phyloP scores from a whole-genome alignment of 2,888 invertebrate species.

The Athripsodes cinereus region DNA sequence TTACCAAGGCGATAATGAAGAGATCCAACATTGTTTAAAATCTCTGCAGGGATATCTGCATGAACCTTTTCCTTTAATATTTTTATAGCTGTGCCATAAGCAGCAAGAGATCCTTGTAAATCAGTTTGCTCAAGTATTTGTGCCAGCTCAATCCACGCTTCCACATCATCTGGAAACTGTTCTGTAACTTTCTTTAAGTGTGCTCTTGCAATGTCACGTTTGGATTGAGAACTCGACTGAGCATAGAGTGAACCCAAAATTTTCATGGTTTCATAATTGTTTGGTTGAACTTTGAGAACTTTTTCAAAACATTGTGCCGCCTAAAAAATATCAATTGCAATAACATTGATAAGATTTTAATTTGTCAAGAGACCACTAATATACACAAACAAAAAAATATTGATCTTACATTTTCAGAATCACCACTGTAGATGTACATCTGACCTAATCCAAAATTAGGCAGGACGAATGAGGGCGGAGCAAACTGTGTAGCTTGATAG shows the following conservation, averaged over 20 bases:
- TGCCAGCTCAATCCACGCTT: conserved; percentile 98
- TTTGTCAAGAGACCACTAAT: no score
- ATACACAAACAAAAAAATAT: no score
- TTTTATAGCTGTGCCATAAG: conserved; percentile 89
- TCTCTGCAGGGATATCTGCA: conserved; percentile 94
- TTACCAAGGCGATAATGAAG: conserved; percentile 86
- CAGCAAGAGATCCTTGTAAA: conserved; percentile 78
- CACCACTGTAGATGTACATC: conserved; percentile 97
- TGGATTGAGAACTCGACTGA: conserved; percentile 79
- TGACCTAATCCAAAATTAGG: conserved; percentile 98
- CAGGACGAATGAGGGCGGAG: conserved; percentile 88
- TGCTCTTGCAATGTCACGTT: conserved; percentile 88
- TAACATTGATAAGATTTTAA: no score
- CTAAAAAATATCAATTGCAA: conserved; percentile 48
- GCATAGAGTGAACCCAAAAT: conserved; percentile 97
- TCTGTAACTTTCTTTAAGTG: conserved; percentile 94
- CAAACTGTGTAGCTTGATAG: conserved; percentile 98
- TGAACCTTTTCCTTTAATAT: conserved; percentile 89
- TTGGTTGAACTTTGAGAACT: conserved; percentile 93
- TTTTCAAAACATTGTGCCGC: conserved; percentile 98
- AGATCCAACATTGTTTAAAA: conserved; percentile 95
- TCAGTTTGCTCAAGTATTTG: conserved; percentile 97
- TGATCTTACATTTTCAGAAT: conserved; percentile 75
- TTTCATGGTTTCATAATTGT: conserved; percentile 99
- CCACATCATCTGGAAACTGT: conserved; percentile 96